phyloP scores from a whole-genome alignment of 2,113 vertebrate genomes.

The Psammodynastes pulverulentus region DNA sequence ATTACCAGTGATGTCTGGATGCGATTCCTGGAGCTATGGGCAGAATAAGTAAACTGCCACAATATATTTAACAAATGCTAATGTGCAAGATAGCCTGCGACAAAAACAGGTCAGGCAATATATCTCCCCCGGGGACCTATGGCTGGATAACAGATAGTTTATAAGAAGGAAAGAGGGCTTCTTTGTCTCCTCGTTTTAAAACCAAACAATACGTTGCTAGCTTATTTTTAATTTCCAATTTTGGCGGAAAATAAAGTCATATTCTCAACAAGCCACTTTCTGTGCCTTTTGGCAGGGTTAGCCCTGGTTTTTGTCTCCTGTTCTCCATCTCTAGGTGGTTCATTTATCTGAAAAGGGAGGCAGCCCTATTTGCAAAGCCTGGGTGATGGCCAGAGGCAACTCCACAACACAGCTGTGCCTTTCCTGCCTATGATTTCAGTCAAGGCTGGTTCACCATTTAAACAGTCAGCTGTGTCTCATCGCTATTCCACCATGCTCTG shows the following conservation, averaged over 20 bases:
- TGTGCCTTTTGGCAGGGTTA: background rate
- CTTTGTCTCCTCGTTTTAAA: background rate
- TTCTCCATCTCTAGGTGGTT: background rate
- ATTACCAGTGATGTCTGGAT: background rate
- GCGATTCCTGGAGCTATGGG: background rate
- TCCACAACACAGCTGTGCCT: constrained; percentile 17
- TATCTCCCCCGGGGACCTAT: background rate
- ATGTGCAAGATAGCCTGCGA: background rate
- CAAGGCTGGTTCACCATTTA: constrained; percentile 18
- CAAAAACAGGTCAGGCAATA: background rate
- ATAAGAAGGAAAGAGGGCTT: background rate
- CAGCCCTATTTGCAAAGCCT: background rate
- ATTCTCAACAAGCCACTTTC: background rate
- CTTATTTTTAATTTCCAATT: background rate
- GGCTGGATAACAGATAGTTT: background rate
- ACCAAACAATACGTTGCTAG: background rate
- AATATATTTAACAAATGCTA: constrained; percentile 15
- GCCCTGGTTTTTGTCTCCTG: background rate
- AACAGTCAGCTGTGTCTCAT: background rate
- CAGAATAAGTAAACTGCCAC: background rate
- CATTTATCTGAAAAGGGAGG: constrained; percentile 23
- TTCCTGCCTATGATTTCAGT: constrained; percentile 19
- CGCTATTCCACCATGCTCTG: background rate
- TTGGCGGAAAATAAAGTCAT: background rate
- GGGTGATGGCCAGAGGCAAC: constrained; percentile 7